Evolutionary conservation across 2,113 vertebrate genomes (phyloP), one percentile per base, ranked within the genome.

Genomic region (Setophaga coronata): DNA sequence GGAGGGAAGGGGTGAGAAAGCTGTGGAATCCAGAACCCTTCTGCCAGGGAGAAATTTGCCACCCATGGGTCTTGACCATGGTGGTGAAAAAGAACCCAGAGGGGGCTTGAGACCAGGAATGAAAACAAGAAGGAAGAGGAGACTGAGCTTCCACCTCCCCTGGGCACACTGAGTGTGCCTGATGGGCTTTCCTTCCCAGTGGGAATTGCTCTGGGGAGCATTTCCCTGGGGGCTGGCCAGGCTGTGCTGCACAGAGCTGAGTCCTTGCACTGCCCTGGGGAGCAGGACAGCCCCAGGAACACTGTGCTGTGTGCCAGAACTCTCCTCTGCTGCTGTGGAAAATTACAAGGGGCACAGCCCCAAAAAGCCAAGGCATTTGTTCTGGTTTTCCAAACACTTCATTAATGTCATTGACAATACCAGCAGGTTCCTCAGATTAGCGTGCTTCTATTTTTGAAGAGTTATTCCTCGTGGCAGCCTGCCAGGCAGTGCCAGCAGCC

Each of bases 371-470:
- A 65, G 47, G 70, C 74, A 25, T 89, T 73, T 64, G 82, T 90
- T 90, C 80, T 67, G 91, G 61, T 92, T 97, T 95, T 64, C 14
- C 2, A 94, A 96, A 96, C 94, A 89, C 82, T 67, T 95, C 81
- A 36, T 93, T 97, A 86, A 61, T 73, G 82, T 95, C 94, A 93
- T 70, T 87, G 95, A 82, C 93, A 90, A 93, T 90, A 86, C 71
- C 62, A 78, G 93, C 90, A 97, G 94, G 86, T 96, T 94, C 93
- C 93, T 71, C 82, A 97, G 96, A 97, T 96, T 95, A 96, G 87
- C 42, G 7, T 2, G 36, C 77, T 97, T 93, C 97, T 98, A 95
- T 97, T 97, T 97, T 95, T 92, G 95, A 97, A 90, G 91, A 97
- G 95, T 89, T 94, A 81, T 84, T 96, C 83, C 66, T 91, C n/a